Evolutionary conservation across 1,140 invertebrate species (phyloP).

Genomic region (Eueides isabella): DNA sequence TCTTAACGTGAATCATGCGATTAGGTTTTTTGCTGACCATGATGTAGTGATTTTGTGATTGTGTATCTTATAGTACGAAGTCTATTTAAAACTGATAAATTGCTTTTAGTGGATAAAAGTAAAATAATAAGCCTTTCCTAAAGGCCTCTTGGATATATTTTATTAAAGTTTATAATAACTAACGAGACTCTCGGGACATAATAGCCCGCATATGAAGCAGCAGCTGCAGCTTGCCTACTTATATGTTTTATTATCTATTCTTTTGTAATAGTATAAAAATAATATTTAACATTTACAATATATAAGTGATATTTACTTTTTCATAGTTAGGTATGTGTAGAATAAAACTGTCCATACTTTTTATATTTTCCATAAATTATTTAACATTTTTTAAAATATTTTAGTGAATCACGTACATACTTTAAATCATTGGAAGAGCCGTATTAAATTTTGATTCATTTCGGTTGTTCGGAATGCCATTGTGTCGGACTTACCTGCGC

Average conservation of each 20-base stretch:
- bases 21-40: constrained; percentile 26
- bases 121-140: background rate
- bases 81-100: background rate
- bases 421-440: constrained; percentile 9
- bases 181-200: background rate
- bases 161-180: background rate
- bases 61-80: background rate
- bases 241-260: background rate
- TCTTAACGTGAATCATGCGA: constrained; percentile 25
- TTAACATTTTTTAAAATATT: background rate
- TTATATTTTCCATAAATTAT: background rate
- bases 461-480: constrained; percentile 76
- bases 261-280: background rate
- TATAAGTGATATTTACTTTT: background rate
- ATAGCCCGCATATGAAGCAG: background rate
- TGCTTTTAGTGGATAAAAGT: background rate
- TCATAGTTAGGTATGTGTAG: too few relatives aligned
- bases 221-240: background rate
- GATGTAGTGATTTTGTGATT: constrained; percentile 17
- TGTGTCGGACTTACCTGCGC: constrained; percentile 67
- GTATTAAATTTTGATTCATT: constrained; percentile 69
- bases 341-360: too few relatives aligned
- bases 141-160: background rate
- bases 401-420: background rate
- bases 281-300: background rate